Percentiles rank a stretch among this genome's conserved stretches.
phyloP scores from a whole-genome alignment of 2,113 vertebrate species.

The Laticauda colubrina region DNA sequence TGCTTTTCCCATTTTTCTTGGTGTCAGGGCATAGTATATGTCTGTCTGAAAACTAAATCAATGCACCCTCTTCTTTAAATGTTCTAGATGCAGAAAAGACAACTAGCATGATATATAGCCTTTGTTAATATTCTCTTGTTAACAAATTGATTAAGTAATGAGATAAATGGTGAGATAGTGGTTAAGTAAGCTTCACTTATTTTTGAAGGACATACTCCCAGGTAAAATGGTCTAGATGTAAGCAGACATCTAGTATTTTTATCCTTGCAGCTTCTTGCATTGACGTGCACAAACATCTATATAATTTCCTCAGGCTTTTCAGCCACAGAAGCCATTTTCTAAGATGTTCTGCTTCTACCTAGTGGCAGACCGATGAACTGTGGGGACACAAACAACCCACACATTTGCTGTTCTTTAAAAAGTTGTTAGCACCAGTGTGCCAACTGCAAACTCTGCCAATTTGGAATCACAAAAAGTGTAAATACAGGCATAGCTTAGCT shows the following conservation, averaged over 20 bases:
- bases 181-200: not conserved
- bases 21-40: not conserved
- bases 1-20: constrained; percentile 8
- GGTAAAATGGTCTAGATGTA: not conserved
- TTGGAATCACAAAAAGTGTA: not conserved
- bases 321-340: constrained; percentile 13
- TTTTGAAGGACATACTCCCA: not conserved
- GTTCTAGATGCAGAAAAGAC: constrained; percentile 16
- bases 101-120: not conserved
- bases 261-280: not conserved
- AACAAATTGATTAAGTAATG: constrained; percentile 27
- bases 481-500: not conserved
- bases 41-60: not conserved
- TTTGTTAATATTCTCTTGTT: constrained; percentile 33
- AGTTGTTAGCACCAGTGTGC: not conserved
- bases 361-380: constrained; percentile 55
- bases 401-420: not conserved
- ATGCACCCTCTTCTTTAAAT: constrained; percentile 31
- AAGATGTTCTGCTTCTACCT: constrained; percentile 58
- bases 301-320: not conserved
- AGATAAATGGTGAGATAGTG: not conserved
- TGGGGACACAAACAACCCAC: not conserved
- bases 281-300: not conserved
- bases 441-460: not conserved
- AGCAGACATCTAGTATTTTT: not conserved